Conservation (phyloP, 2,888 invertebrate species). For the Latrodectus elegans region DNA sequence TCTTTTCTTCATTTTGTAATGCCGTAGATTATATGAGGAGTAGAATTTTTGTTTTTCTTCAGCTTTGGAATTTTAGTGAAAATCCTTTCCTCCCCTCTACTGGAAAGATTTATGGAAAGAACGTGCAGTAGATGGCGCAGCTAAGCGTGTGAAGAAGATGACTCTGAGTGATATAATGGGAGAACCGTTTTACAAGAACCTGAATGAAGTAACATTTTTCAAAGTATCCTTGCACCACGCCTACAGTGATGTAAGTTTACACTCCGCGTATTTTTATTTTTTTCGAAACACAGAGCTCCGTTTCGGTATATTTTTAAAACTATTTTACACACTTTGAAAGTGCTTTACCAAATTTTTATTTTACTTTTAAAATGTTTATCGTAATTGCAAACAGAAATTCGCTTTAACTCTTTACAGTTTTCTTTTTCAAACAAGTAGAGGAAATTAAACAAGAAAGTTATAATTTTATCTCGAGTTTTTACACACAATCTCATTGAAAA, state of each 20-base stretch:
- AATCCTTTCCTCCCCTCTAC: constrained; percentile 18
- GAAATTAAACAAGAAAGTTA: no score
- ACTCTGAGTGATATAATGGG: constrained; percentile 43
- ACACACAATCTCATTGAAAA: no score
- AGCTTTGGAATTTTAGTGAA: constrained; percentile 37
- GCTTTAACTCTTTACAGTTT: background rate
- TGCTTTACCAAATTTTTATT: constrained; percentile 25
- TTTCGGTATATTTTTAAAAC: constrained; percentile 50
- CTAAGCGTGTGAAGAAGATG: constrained; percentile 46
- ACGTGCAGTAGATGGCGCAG: constrained; percentile 64
- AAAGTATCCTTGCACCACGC: constrained; percentile 39
- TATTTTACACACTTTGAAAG: constrained; percentile 27
- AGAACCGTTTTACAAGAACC: constrained; percentile 48
- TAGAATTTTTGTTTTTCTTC: constrained; percentile 40
- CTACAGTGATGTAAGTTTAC: constrained; percentile 40
- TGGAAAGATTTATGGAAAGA: constrained; percentile 58
- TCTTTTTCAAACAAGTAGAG: no score
- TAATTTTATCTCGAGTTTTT: no score
- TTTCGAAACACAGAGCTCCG: background rate
- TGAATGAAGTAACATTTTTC: constrained; percentile 57
- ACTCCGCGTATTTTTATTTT: constrained; percentile 10
- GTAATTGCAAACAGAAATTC: constrained; percentile 17
- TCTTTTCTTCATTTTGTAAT: constrained; percentile 8
- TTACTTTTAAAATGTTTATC: constrained; percentile 31
- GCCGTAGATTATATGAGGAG: constrained; percentile 36